Evolutionary conservation across 2,888 invertebrate species (phyloP).

Genomic region (Magallana nippona): DNA sequence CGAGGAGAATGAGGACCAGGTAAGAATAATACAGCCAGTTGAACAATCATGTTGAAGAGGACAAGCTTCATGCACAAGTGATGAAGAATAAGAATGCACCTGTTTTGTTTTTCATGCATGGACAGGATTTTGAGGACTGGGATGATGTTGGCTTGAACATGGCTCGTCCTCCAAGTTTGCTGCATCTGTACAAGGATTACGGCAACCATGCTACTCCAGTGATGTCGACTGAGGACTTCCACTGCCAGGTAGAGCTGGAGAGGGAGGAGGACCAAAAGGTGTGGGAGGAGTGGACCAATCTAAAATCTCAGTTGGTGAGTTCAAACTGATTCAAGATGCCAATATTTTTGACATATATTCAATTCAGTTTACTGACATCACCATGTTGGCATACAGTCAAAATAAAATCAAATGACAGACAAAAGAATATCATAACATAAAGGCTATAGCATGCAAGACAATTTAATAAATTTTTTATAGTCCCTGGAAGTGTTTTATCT

Average conservation of each 20-base stretch:
- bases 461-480: no score
- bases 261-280: constrained; percentile 54
- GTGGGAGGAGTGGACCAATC: constrained; percentile 60
- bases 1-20: constrained; percentile 94
- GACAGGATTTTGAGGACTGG: constrained; percentile 93
- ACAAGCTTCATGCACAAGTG: no score
- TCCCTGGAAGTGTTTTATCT: no score
- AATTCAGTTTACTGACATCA: no score
- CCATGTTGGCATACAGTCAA: no score
- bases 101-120: neutral
- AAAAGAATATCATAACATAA: no score
- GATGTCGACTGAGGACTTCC: constrained; percentile 64
- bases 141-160: constrained; percentile 94
- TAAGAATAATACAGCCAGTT: constrained; percentile 71
- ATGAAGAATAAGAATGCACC: no score
- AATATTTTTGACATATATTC: no score
- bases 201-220: constrained; percentile 72
- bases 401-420: no score
- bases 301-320: constrained; percentile 66
- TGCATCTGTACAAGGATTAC: constrained; percentile 81
- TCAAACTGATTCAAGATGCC: no score
- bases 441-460: no score
- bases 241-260: constrained; percentile 67
- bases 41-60: no score
- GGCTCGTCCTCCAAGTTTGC: constrained; percentile 88